Evolutionary conservation across 2,888 invertebrate species (phyloP).

Genomic region (Patella caerulea): DNA sequence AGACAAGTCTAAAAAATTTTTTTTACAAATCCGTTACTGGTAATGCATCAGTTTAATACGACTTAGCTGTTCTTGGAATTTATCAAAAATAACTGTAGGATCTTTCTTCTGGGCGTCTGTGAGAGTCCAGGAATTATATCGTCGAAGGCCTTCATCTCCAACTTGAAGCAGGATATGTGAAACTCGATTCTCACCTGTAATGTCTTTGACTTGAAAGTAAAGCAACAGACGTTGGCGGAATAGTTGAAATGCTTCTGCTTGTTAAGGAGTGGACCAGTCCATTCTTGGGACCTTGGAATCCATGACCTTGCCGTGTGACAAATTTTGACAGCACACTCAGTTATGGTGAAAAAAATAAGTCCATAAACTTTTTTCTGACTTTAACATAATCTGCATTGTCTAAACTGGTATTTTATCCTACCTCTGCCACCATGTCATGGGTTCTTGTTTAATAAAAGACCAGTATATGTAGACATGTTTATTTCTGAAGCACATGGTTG

Average conservation of each 20-base stretch:
- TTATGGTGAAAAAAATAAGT: too few species aligned
- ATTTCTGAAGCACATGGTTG: too few species aligned
- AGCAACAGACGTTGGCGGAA: not conserved
- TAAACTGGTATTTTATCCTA: too few species aligned
- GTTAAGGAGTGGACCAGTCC: not conserved
- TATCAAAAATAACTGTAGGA: not conserved
- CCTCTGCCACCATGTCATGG: too few species aligned
- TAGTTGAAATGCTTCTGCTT: not conserved
- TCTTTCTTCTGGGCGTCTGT: not conserved
- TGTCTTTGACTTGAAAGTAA: slow-evolving; percentile 6
- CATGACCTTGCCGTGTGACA: not conserved
- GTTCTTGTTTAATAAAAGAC: too few species aligned
- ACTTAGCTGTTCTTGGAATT: not conserved
- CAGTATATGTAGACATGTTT: too few species aligned
- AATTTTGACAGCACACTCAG: too few species aligned
- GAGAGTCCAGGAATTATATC: not conserved
- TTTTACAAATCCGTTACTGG: not conserved
- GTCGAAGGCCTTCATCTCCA: not conserved
- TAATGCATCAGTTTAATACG: not conserved
- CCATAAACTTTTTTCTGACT: too few species aligned
- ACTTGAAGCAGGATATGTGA: not conserved
- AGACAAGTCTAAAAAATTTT: too few species aligned
- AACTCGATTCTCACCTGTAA: not conserved
- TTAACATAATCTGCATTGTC: too few species aligned
- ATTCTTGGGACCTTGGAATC: not conserved